Evolutionary conservation across 2,113 vertebrate species (phyloP).

Genomic region (Lagenorhynchus albirostris): DNA sequence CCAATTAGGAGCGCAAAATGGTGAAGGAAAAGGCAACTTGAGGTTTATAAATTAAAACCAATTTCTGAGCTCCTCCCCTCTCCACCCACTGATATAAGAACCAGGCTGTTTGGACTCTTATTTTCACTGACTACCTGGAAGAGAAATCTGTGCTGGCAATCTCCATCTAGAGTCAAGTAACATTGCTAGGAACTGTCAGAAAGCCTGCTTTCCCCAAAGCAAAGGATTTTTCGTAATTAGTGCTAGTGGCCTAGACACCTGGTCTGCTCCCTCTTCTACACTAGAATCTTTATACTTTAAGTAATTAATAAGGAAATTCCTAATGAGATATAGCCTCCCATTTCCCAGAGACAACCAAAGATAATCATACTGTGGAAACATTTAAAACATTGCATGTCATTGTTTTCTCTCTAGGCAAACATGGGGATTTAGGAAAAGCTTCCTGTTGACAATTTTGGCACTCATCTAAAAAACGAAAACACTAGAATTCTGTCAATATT

Average conservation of each 20-base stretch:
- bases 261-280: not conserved
- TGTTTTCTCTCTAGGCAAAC: not conserved
- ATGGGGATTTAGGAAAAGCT: not conserved
- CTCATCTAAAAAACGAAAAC: not conserved
- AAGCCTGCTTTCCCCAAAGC: not conserved
- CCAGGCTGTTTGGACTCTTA: not conserved
- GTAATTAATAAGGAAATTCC: not conserved
- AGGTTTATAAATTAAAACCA: not conserved
- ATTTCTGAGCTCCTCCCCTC: not conserved
- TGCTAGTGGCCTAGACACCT: not conserved
- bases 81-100: not conserved
- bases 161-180: not conserved
- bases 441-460: conserved; percentile 15
- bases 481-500: not conserved
- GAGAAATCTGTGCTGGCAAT: not conserved
- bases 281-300: not conserved
- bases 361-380: not conserved
- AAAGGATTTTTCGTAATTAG: not conserved
- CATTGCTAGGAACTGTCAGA: not conserved
- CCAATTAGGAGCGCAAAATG: not conserved
- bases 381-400: not conserved
- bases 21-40: not conserved
- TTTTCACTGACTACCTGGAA: not conserved
- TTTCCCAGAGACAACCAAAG: not conserved
- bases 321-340: not conserved